These are phyloP conservation scores for Thunnus thynnus DNA, from an alignment of 2,113 vertebrate species.

Conservation along the genomic window DNA sequence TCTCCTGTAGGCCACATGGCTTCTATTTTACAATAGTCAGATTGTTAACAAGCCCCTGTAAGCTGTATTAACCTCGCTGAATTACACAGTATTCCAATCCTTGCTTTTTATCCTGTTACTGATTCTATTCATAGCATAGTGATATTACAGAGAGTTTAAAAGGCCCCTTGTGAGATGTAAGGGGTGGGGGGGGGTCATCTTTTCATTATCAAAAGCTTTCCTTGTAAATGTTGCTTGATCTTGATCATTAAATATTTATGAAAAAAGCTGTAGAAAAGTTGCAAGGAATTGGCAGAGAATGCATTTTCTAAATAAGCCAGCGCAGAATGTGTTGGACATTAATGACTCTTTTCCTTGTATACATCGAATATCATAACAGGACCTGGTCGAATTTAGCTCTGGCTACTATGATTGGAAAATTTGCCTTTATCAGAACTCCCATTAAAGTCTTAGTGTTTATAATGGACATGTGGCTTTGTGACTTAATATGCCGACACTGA, in stretches of 20 bases:
- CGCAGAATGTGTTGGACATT: conserved; percentile 17
- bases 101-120: conserved; percentile 53
- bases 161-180: conserved; percentile 18
- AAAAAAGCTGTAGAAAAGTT: conserved; percentile 35
- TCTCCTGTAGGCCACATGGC: conserved; percentile 23
- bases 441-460: conserved; percentile 29
- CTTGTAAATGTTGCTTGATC: conserved; percentile 59
- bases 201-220: conserved; percentile 58
- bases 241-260: conserved; percentile 58
- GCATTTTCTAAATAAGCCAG: conserved; percentile 32
- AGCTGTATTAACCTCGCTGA: conserved; percentile 39
- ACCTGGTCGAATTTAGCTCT: conserved; percentile 29
- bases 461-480: conserved; percentile 42
- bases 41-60: conserved; percentile 28
- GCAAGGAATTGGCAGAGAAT: conserved; percentile 26
- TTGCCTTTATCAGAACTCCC: conserved; percentile 29
- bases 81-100: conserved; percentile 36
- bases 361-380: conserved; percentile 34
- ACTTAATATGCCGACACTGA: conserved; percentile 26
- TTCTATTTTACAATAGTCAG: conserved; percentile 38
- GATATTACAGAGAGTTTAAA: conserved; percentile 37
- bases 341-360: conserved; percentile 24
- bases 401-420: conserved; percentile 35
- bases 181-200: conserved; percentile 17
- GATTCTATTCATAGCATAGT: conserved; percentile 54